These are phyloP conservation scores for Dryocosmus kuriphilus DNA, from an alignment of 2,888 invertebrate species.

Conservation along the genomic window DNA sequence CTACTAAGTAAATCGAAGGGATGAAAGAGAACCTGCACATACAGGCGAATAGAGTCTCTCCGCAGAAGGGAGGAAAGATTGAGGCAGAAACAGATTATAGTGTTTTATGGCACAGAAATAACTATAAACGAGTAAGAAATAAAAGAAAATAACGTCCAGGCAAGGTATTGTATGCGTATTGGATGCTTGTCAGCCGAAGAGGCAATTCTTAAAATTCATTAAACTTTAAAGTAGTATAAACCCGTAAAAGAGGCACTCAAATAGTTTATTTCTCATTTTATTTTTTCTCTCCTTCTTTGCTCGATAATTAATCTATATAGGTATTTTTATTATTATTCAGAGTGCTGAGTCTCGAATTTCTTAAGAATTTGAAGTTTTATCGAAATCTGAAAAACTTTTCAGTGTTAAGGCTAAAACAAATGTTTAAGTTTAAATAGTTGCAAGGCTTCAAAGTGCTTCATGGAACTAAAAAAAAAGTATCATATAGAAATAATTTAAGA, in stretches of 20 bases:
- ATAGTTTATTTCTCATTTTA: background rate
- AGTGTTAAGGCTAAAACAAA: too few species aligned
- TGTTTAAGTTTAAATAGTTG: too few species aligned
- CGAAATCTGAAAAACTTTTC: too few species aligned
- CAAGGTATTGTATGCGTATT: background rate
- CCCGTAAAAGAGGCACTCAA: background rate
- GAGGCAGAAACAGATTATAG: background rate
- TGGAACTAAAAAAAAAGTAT: too few species aligned
- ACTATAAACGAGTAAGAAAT: background rate
- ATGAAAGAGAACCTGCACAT: background rate
- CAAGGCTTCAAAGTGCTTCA: too few species aligned
- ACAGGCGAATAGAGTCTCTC: background rate
- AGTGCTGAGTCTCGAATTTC: too few species aligned
- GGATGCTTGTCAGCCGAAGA: background rate
- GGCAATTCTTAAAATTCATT: conserved; percentile 2
- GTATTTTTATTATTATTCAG: too few species aligned
- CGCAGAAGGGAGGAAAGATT: background rate
- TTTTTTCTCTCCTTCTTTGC: background rate
- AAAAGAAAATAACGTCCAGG: background rate
- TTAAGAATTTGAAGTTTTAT: too few species aligned
- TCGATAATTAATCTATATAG: background rate
- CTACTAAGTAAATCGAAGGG: background rate
- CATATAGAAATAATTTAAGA: too few species aligned
- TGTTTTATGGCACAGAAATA: background rate
- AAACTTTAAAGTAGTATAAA: background rate